Conservation (phyloP, 2,797 vertebrate species). For the Oreochromis grahami region DNA sequence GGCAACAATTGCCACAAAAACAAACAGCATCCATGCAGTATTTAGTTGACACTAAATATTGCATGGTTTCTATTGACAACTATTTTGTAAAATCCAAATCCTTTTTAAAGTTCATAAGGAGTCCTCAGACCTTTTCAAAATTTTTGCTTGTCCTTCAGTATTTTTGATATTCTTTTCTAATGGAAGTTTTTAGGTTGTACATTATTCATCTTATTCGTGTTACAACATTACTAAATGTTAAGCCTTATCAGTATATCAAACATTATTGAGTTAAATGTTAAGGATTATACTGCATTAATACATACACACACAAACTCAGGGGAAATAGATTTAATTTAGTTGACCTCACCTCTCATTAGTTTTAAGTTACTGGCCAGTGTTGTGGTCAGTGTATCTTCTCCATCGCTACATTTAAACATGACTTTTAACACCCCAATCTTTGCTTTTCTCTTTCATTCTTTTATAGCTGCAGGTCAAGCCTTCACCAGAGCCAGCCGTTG, state of each 20-base stretch:
- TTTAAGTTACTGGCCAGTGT: not conserved
- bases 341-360: not conserved
- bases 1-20: not conserved
- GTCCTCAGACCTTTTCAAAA: not conserved
- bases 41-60: not conserved
- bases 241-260: not conserved
- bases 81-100: not conserved
- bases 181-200: not conserved
- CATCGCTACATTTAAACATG: not conserved
- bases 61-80: not conserved
- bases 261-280: not conserved
- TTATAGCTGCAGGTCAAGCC: constrained; percentile 25
- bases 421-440: not conserved
- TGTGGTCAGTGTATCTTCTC: not conserved
- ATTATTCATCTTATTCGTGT: not conserved
- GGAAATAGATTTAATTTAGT: not conserved
- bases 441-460: not conserved
- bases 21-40: rapidly evolving
- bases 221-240: not conserved
- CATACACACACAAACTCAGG: not conserved
- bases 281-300: not conserved
- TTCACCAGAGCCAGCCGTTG: constrained; percentile 46
- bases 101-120: not conserved
- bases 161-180: not conserved
- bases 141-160: not conserved